These are phyloP conservation scores for Heliocidaris erythrogramma DNA, from an alignment of 35 echinoderm and acorn worm species.

Conservation along the genomic window DNA sequence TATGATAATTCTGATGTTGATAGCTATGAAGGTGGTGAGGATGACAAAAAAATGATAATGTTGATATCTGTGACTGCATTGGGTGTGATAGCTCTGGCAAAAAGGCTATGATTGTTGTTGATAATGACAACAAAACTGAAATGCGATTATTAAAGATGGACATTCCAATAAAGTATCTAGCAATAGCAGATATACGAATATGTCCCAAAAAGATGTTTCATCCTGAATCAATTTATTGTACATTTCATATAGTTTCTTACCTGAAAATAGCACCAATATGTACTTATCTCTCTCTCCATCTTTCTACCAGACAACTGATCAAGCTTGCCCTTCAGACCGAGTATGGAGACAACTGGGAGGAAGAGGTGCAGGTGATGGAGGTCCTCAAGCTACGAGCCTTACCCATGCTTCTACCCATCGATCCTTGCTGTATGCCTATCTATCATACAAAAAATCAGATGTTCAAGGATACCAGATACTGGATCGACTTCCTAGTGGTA, in stretches of 20 bases:
- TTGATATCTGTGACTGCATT: too few species aligned
- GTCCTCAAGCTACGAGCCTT: slow-evolving; percentile 76
- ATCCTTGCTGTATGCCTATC: slow-evolving; percentile 88
- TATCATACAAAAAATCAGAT: slow-evolving; percentile 91
- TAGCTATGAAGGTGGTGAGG: too few species aligned
- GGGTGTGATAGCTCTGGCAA: too few species aligned
- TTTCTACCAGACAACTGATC: slow-evolving; percentile 74
- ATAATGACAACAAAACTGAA: too few species aligned
- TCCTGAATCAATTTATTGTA: too few species aligned
- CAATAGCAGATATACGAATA: neutral
- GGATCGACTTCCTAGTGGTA: slow-evolving; percentile 95
- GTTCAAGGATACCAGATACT: slow-evolving; percentile 85
- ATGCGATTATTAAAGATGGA: too few species aligned
- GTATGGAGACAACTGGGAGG: slow-evolving; percentile 82
- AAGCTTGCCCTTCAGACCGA: slow-evolving; percentile 75
- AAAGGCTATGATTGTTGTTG: too few species aligned
- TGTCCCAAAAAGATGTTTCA: neutral
- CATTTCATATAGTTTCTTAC: too few species aligned
- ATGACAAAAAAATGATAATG: too few species aligned
- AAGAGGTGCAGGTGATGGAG: slow-evolving; percentile 64
- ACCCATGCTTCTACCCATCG: slow-evolving; percentile 71
- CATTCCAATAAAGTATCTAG: neutral
- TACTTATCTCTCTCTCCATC: neutral
- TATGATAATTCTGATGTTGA: too few species aligned
- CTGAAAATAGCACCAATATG: neutral